A percentile compares a stretch with the other conserved stretches of the same genome.
Conservation (phyloP, 1,140 invertebrate species). For the Araneus ventricosus region DNA sequence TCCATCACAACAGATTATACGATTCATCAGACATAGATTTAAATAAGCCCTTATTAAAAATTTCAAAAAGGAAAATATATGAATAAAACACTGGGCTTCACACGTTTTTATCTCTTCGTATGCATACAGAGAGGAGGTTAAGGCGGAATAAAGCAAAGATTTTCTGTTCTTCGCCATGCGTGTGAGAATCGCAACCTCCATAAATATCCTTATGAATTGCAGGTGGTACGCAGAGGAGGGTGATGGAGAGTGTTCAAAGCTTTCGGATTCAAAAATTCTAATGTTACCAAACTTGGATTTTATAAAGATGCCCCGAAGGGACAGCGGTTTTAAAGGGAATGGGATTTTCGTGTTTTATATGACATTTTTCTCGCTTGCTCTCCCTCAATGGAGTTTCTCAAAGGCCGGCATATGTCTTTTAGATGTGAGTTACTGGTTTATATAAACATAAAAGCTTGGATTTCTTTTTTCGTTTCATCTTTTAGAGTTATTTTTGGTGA, state of each 20-base stretch:
- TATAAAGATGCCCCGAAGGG: conserved; percentile 19
- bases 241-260: not conserved
- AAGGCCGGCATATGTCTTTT: conserved; percentile 1
- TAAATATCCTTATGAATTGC: not conserved
- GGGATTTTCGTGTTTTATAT: conserved; percentile 58
- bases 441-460: not conserved
- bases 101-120: too few species aligned
- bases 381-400: not conserved
- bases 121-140: too few species aligned
- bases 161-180: not conserved
- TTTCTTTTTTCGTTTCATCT: not conserved
- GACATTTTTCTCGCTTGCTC: conserved; percentile 1
- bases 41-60: too few species aligned
- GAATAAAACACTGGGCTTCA: too few species aligned
- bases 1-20: too few species aligned
- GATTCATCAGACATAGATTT: too few species aligned
- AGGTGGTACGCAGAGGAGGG: not conserved
- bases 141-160: not conserved
- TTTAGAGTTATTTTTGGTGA: not conserved
- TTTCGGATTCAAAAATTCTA: conserved; percentile 24
- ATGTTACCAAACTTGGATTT: not conserved
- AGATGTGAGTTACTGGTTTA: not conserved
- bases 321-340: conserved; percentile 26
- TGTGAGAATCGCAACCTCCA: not conserved
- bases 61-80: too few species aligned